phyloP scores from a whole-genome alignment of 2,797 vertebrate species.

The Pteronotus mesoamericanus region DNA sequence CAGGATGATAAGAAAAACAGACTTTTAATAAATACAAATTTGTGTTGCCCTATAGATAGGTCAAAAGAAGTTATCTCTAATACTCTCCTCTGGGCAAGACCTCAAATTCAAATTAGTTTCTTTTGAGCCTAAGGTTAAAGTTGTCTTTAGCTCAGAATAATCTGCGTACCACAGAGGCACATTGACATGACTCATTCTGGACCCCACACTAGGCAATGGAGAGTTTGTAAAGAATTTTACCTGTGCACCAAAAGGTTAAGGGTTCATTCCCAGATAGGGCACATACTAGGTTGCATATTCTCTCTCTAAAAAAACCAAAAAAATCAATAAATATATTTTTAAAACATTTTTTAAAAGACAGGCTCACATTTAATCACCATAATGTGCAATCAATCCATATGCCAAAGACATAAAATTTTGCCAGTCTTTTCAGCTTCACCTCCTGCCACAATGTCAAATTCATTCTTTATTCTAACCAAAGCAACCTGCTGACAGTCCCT shows the following conservation, averaged over 20 bases:
- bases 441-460: not conserved
- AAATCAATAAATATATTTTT: not conserved
- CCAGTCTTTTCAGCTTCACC: not conserved
- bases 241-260: not conserved
- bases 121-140: not conserved
- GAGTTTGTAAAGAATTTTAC: not conserved
- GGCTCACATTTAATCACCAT: not conserved
- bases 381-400: not conserved
- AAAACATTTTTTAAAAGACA: not conserved
- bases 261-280: not conserved
- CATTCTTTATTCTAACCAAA: not conserved
- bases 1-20: not conserved
- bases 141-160: not conserved
- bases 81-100: not conserved
- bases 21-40: not conserved
- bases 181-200: not conserved
- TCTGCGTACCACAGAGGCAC: not conserved
- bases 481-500: not conserved
- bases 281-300: not conserved
- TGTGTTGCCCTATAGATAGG: not conserved
- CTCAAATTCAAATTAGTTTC: not conserved
- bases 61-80: not conserved
- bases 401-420: not conserved
- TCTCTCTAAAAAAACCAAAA: too few relatives aligned
- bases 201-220: not conserved